A percentile compares a stretch with the other conserved stretches of the same genome.
Conservation (phyloP, 1,140 invertebrate species). For the Drosophila mojavensis region DNA sequence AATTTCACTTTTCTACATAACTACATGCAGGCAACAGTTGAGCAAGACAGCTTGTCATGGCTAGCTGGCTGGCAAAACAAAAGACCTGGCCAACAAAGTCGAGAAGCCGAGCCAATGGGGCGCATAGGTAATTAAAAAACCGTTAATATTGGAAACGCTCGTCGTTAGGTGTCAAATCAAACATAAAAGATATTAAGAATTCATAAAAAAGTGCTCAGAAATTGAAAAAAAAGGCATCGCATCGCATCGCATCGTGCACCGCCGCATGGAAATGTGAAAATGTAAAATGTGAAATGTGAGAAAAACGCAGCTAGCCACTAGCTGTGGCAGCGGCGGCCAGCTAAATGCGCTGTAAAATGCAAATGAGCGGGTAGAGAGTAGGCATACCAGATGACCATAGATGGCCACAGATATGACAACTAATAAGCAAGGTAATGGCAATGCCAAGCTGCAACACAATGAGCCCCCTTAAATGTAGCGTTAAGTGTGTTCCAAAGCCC, state of each 20-base stretch:
- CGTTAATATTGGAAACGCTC: constrained; percentile 73
- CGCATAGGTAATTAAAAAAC: constrained; percentile 75
- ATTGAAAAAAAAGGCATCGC: constrained; percentile 38
- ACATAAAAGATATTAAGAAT: constrained; percentile 81
- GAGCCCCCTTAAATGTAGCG: constrained; percentile 63
- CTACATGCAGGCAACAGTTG: neutral
- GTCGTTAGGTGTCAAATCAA: constrained; percentile 76
- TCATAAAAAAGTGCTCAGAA: constrained; percentile 57
- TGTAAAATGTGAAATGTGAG: constrained; percentile 60
- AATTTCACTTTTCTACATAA: constrained; percentile 72
- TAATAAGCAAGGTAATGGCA: constrained; percentile 59
- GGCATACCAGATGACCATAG: constrained; percentile 33
- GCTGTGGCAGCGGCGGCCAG: constrained; percentile 17
- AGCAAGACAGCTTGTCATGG: constrained; percentile 61
- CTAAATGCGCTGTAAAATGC: constrained; percentile 69
- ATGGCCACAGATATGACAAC: constrained; percentile 48
- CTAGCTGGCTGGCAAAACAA: constrained; percentile 52
- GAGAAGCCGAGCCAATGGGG: constrained; percentile 42
- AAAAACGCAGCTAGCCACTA: constrained; percentile 51
- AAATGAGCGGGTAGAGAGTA: constrained; percentile 49
- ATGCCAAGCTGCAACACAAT: constrained; percentile 35
- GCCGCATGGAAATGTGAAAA: constrained; percentile 3
- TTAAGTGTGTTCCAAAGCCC: constrained; percentile 78
- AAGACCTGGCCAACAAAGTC: constrained; percentile 65
- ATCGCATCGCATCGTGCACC: neutral